Conservation (phyloP, 2,797 vertebrate genomes). For the Acrocephalus scirpaceus region DNA sequence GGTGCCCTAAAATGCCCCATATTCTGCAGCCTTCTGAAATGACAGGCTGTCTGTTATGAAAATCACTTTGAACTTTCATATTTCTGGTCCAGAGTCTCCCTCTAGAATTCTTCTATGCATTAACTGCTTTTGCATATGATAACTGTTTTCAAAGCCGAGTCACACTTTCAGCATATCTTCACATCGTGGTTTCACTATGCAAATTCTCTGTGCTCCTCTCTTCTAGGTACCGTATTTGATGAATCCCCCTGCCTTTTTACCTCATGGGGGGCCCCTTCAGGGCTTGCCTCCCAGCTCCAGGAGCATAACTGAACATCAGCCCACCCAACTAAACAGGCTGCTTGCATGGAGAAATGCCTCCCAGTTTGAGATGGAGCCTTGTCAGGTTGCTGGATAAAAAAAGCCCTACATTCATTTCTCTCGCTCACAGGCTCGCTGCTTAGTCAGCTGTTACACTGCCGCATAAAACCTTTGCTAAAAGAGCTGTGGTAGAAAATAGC, state of each 20-base stretch:
- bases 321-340: not conserved
- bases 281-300: not conserved
- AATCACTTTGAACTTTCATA: not conserved
- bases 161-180: not conserved
- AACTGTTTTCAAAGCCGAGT: not conserved
- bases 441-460: conserved; percentile 80
- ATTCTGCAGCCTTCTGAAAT: not conserved
- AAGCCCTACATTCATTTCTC: conserved; percentile 23
- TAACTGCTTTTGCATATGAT: not conserved
- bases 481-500: conserved; percentile 82
- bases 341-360: not conserved
- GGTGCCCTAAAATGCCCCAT: not conserved
- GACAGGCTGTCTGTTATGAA: not conserved
- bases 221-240: not conserved
- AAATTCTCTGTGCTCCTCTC: not conserved
- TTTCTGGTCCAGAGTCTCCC: not conserved
- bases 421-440: conserved; percentile 66
- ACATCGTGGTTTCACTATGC: not conserved
- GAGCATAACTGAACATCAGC: not conserved
- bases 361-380: not conserved
- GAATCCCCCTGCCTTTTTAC: not conserved
- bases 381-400: not conserved
- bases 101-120: not conserved
- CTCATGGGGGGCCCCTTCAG: fast-evolving
- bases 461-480: conserved; percentile 72